Evolutionary conservation across 2,113 vertebrate species (phyloP).

Genomic region (Galeopterus variegatus): DNA sequence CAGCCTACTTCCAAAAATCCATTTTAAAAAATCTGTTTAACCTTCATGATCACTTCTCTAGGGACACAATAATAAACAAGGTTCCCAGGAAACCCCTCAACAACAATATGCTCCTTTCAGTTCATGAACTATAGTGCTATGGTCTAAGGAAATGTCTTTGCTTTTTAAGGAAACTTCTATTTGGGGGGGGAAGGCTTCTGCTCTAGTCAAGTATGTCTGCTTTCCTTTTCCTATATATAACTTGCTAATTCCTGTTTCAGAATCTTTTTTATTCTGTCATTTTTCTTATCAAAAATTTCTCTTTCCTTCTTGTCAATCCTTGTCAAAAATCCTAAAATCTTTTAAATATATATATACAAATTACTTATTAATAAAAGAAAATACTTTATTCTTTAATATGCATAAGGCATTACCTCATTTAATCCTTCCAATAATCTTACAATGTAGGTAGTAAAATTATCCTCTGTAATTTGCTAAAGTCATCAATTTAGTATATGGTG

Average conservation of each 20-base stretch:
- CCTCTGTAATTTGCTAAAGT: too few species aligned
- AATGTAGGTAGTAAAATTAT: too few species aligned
- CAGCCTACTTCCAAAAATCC: conserved; percentile 54
- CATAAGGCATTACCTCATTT: too few species aligned
- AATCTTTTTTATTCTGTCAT: conserved; percentile 48
- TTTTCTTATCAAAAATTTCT: conserved; percentile 57
- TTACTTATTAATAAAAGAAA: too few species aligned
- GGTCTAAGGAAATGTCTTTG: not conserved
- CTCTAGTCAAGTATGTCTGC: conserved; percentile 57
- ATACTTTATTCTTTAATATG: too few species aligned
- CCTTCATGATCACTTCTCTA: conserved; percentile 45
- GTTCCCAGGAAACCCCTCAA: not conserved
- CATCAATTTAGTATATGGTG: too few species aligned
- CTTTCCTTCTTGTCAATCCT: conserved; percentile 10
- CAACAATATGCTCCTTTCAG: not conserved
- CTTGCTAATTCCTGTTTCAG: conserved; percentile 66
- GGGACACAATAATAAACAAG: not conserved
- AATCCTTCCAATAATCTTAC: too few species aligned
- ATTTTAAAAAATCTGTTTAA: conserved; percentile 13
- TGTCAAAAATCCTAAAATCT: conserved; percentile 58
- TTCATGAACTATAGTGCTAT: not conserved
- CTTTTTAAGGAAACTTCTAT: conserved; percentile 19
- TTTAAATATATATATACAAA: not conserved
- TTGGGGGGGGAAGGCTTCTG: not conserved
- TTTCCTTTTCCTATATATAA: conserved; percentile 62